Conservation (phyloP, 2,888 invertebrate species). For the Drosophila anomalata region DNA sequence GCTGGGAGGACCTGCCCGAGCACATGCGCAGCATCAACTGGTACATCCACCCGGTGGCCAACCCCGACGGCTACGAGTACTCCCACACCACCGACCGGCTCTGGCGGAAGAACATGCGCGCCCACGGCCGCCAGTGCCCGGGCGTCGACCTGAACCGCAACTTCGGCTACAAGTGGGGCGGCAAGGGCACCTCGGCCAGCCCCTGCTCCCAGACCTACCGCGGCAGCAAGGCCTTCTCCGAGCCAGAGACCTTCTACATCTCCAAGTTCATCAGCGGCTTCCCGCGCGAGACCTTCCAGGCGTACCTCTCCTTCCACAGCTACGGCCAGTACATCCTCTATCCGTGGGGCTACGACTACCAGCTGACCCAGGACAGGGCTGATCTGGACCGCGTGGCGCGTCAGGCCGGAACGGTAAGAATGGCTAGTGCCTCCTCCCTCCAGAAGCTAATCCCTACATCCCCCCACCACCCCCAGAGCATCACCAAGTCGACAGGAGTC, state of each 20-base stretch:
- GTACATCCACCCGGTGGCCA: constrained; percentile 90
- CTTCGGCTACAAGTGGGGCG: constrained; percentile 95
- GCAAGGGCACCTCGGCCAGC: constrained; percentile 92
- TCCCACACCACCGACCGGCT: constrained; percentile 91
- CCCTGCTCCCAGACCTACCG: constrained; percentile 93
- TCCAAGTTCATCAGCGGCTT: constrained; percentile 85
- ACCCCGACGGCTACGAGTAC: constrained; percentile 95
- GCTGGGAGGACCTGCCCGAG: constrained; percentile 87
- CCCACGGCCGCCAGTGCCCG: constrained; percentile 86
- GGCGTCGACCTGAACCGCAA: constrained; percentile 94
- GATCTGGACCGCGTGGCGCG: constrained; percentile 89
- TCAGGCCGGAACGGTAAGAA: constrained; percentile 87
- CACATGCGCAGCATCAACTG: constrained; percentile 92
- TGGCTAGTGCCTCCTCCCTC: not conserved
- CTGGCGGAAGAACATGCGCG: constrained; percentile 91
- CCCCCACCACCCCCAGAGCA: constrained; percentile 56
- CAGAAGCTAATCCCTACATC: no score
- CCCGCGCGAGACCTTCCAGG: constrained; percentile 86
- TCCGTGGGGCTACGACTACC: constrained; percentile 93
- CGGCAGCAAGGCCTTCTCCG: constrained; percentile 92
- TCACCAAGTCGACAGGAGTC: constrained; percentile 84
- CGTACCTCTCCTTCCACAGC: constrained; percentile 92
- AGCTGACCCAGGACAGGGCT: constrained; percentile 88
- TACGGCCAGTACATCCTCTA: constrained; percentile 94
- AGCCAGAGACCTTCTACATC: constrained; percentile 92